Evolutionary conservation across 2,888 invertebrate genomes (phyloP).

Genomic region (Cephus rjabovi): DNA sequence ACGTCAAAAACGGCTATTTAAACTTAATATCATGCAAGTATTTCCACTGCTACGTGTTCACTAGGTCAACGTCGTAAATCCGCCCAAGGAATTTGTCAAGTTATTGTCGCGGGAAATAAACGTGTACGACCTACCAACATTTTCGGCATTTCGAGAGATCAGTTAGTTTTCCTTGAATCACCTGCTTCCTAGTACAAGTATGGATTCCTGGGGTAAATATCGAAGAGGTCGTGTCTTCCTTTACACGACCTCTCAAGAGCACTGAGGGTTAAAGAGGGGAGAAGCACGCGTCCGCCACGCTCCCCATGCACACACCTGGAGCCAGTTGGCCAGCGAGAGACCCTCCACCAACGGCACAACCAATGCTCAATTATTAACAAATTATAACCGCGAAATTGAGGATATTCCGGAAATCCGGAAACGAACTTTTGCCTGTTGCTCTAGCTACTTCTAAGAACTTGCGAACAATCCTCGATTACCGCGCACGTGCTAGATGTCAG

Average conservation of each 20-base stretch:
- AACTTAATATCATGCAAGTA: background rate
- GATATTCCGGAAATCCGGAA: conserved; percentile 54
- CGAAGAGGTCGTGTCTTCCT: background rate
- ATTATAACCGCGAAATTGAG: conserved; percentile 57
- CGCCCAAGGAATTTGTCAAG: background rate
- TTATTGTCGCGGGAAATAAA: background rate
- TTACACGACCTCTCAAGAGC: background rate
- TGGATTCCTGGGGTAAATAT: background rate
- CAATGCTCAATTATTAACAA: conserved; percentile 61
- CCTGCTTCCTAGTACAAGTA: background rate
- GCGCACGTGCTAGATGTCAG: background rate
- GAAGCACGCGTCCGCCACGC: conserved; percentile 61
- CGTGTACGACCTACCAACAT: background rate
- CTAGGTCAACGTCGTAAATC: background rate
- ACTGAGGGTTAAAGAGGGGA: conserved; percentile 45
- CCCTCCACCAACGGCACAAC: conserved; percentile 39
- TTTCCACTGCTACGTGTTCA: background rate
- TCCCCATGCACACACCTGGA: conserved; percentile 58
- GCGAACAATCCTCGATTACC: background rate
- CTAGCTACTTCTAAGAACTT: background rate
- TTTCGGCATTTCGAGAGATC: background rate
- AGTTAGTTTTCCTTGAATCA: background rate
- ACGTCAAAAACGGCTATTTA: background rate
- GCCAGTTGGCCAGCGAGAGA: conserved; percentile 60
- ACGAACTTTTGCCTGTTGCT: conserved; percentile 27